Evolutionary conservation across 1,140 invertebrate genomes (phyloP).

Genomic region (Drosophila orena): DNA sequence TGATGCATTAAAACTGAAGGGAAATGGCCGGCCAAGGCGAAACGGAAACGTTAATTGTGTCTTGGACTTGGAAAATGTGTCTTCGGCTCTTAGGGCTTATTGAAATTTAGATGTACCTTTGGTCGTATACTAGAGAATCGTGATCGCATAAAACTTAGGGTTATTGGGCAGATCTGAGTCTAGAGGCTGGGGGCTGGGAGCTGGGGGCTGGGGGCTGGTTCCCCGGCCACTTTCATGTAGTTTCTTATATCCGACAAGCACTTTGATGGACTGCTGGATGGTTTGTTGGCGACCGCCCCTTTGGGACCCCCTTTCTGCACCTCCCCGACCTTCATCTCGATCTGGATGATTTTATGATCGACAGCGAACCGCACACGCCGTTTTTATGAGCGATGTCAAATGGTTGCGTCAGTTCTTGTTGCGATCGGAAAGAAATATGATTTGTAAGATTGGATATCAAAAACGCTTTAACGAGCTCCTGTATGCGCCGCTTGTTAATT

Average conservation of each 20-base stretch:
- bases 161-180: slow-evolving; percentile 33
- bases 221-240: slow-evolving; percentile 38
- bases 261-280: slow-evolving; percentile 40
- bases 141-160: slow-evolving; percentile 31
- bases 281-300: slow-evolving; percentile 11
- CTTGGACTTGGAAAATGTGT: slow-evolving; percentile 7
- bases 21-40: neutral
- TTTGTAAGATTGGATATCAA: slow-evolving; percentile 74
- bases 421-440: slow-evolving; percentile 72
- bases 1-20: slow-evolving; percentile 59
- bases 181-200: neutral
- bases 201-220: neutral
- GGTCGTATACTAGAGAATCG: slow-evolving; percentile 12
- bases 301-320: neutral
- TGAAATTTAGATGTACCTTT: slow-evolving; percentile 11
- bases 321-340: neutral
- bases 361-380: slow-evolving; percentile 42
- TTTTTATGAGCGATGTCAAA: slow-evolving; percentile 70
- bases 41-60: slow-evolving; percentile 22
- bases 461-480: slow-evolving; percentile 60
- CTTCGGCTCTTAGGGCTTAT: neutral
- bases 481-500: neutral
- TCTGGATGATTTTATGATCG: slow-evolving; percentile 45
- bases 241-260: slow-evolving; percentile 43
- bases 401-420: slow-evolving; percentile 66